Conservation (phyloP, 1,140 invertebrate species). For the Drosophila lowei region DNA sequence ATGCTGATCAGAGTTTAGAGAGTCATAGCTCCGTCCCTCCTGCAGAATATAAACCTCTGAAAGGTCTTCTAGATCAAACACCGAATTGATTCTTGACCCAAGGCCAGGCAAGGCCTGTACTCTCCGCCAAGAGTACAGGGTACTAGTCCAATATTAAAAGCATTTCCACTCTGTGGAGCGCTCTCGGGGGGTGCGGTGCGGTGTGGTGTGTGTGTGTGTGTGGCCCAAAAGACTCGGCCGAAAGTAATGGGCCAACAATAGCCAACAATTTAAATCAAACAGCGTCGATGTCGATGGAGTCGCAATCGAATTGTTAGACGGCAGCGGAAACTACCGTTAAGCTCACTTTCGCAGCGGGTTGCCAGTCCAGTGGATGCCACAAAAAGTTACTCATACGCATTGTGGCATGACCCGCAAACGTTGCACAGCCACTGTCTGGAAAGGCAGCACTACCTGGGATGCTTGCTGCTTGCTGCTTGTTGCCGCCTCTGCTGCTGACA, state of each 20-base stretch:
- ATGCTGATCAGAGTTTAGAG: neutral
- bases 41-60: too few species aligned
- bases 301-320: conserved; percentile 66
- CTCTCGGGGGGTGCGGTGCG: too few species aligned
- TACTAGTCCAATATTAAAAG: conserved; percentile 1
- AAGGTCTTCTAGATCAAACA: too few species aligned
- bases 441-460: neutral
- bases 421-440: conserved; percentile 48
- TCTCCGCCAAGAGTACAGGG: neutral
- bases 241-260: conserved; percentile 49
- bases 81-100: too few species aligned
- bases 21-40: neutral
- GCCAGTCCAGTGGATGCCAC: conserved; percentile 1
- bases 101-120: neutral
- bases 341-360: conserved; percentile 76
- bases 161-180: neutral
- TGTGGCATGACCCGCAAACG: conserved; percentile 45
- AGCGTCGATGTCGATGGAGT: conserved; percentile 60
- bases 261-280: conserved; percentile 76
- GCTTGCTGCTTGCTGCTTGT: conserved; percentile 39
- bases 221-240: conserved; percentile 19
- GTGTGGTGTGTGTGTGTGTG: conserved; percentile 5
- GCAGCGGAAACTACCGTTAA: conserved; percentile 75
- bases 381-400: conserved; percentile 62
- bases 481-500: conserved; percentile 65